Conservation (phyloP, 2,888 invertebrate species). For the Octonoba sinensis region DNA sequence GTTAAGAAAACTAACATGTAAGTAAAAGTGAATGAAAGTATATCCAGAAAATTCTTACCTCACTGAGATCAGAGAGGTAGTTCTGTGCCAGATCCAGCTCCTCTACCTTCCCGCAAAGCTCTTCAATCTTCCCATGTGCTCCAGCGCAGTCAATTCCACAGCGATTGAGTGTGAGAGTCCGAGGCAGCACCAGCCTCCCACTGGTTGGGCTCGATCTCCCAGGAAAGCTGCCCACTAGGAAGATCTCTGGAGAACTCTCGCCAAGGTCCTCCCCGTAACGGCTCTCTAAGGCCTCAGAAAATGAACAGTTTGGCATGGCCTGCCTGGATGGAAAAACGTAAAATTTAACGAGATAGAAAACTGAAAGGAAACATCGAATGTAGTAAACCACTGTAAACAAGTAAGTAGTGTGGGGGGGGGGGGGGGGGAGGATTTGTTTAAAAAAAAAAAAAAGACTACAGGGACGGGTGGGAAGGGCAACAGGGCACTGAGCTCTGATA, state of each 20-base stretch:
- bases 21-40: too few species aligned
- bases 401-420: too few species aligned
- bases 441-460: too few species aligned
- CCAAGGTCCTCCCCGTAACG: conserved; percentile 81
- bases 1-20: too few species aligned
- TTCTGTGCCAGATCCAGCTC: conserved; percentile 95
- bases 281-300: conserved; percentile 88
- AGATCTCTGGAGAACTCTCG: conserved; percentile 78
- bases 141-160: conserved; percentile 93
- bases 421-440: too few species aligned
- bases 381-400: too few species aligned
- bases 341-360: neutral
- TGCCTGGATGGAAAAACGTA: neutral
- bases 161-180: conserved; percentile 85
- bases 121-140: conserved; percentile 82
- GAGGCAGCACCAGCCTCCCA: conserved; percentile 68
- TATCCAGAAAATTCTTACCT: conserved; percentile 75
- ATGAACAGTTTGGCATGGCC: conserved; percentile 80
- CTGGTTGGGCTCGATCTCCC: conserved; percentile 72
- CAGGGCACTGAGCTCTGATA: too few species aligned
- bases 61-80: conserved; percentile 86
- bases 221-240: conserved; percentile 82
- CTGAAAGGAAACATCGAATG: too few species aligned
- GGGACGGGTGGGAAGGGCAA: too few species aligned
- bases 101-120: conserved; percentile 89